Evolutionary conservation across 2,888 invertebrate species (phyloP).

Genomic region (Acanthosoma haemorrhoidale): DNA sequence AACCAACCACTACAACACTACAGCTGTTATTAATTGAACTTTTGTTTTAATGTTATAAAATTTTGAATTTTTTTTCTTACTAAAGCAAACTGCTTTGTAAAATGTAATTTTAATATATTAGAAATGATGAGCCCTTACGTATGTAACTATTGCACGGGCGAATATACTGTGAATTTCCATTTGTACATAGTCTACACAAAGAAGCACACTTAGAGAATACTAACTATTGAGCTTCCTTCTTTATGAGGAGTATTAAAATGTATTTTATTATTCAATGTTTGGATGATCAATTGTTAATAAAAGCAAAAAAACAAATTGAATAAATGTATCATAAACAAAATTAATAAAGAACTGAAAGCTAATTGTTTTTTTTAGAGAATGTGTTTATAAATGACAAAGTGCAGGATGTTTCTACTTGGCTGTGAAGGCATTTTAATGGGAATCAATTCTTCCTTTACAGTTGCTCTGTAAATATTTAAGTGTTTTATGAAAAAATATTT

Average conservation of each 20-base stretch:
- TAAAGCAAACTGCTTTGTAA: too few species aligned
- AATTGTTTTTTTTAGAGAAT: background rate
- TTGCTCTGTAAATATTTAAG: slow-evolving; percentile 13
- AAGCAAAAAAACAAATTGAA: too few species aligned
- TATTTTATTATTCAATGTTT: too few species aligned
- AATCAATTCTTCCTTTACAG: slow-evolving; percentile 18
- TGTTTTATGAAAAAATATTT: background rate
- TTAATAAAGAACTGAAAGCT: too few species aligned
- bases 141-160: background rate
- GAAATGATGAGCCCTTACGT: background rate
- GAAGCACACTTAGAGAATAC: background rate
- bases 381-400: background rate
- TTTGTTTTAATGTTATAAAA: too few species aligned
- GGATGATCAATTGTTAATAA: too few species aligned
- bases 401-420: slow-evolving; percentile 8
- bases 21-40: too few species aligned
- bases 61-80: too few species aligned
- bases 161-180: background rate
- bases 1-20: too few species aligned
- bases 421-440: slow-evolving; percentile 14
- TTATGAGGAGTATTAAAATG: background rate
- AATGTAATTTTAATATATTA: background rate
- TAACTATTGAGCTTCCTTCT: slow-evolving; percentile 9
- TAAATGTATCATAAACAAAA: too few species aligned
- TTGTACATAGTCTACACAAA: background rate